phyloP scores from a whole-genome alignment of 2,888 invertebrate genomes.

The Oasisia sp. region DNA sequence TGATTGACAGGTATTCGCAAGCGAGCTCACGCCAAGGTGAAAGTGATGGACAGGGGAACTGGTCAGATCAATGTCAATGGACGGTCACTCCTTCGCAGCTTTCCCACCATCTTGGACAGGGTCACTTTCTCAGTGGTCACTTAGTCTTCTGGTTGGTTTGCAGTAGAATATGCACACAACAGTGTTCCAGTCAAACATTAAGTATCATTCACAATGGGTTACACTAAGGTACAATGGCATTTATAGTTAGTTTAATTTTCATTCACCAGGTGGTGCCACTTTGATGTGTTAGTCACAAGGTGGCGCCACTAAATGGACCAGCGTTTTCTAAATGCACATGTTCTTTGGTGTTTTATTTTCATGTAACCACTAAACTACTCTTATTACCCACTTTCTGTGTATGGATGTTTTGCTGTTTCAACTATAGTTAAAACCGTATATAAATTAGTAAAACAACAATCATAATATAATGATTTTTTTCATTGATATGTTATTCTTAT shows the following conservation, averaged over 20 bases:
- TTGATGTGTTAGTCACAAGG: not conserved
- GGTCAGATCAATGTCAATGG: constrained; percentile 87
- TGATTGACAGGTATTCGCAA: constrained; percentile 55
- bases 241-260: not conserved
- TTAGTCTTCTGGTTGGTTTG: not conserved
- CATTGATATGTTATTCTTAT: too few species aligned
- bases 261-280: not conserved
- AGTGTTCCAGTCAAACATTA: not conserved
- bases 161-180: not conserved
- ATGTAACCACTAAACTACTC: not conserved
- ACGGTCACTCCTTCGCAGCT: constrained; percentile 76
- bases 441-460: too few species aligned
- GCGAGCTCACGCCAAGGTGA: constrained; percentile 75
- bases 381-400: not conserved
- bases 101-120: constrained; percentile 74
- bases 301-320: not conserved
- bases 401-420: too few species aligned
- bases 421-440: too few species aligned
- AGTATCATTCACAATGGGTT: not conserved
- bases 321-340: too few species aligned
- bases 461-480: too few species aligned
- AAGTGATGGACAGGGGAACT: constrained; percentile 82
- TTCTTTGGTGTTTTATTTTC: too few species aligned
- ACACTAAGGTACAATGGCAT: not conserved
- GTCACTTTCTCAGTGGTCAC: constrained; percentile 52